Base-by-base conservation (phyloP, 2,113 vertebrate species). In the Podocnemis expansa region DNA sequence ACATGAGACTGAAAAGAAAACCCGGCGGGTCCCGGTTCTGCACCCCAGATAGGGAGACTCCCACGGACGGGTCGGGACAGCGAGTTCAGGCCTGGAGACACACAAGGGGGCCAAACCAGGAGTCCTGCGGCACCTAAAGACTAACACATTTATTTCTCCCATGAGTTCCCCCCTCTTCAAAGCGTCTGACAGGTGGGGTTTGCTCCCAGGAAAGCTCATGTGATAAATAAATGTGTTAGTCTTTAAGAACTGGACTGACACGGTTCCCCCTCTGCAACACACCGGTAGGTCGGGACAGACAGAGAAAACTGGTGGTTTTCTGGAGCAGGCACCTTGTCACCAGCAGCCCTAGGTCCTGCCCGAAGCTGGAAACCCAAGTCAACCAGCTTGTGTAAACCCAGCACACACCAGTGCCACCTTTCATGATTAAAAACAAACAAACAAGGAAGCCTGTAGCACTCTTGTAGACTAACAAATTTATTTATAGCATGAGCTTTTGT, bases 281-380 rank as follows among this genome's bases (percentile, higher is more conserved):
- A 4, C 16, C 17, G 27, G 10, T 14, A 78, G 19, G 12, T 58
- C 9, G 51, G 78, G 29, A 83, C 34, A 85, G 80, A 43, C 27
- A 34, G 84, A 24, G 2, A 70, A 70, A 70, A 38, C 16, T 22
- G 63, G n/a, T 70, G 34, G 58, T 13, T 16, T 84, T 0, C 22
- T 25, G 22, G 47, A 12, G 49, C 0, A 0, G 52, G 56, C 52
- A 10, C 19, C 14, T n/a, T 14, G 10, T 17, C 38, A 34, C 25
- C 0, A 0, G 3, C 24, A 0, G 2, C 0, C 0, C 0, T 24
- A 84, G 19, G 43, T 0, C 0, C 56, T 63, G n/a, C 2, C 45
- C 43, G 5, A 13, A 43, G 51, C 13, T 13, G 52, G 31, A 81
- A 25, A 67, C 81, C 2, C 1, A 29, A 2, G 38, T 3, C 27